Percentiles rank a stretch among this genome's conserved stretches.
These are phyloP conservation scores for Saccopteryx bilineata DNA, from an alignment of 2,113 vertebrate genomes.

Conservation along the genomic window DNA sequence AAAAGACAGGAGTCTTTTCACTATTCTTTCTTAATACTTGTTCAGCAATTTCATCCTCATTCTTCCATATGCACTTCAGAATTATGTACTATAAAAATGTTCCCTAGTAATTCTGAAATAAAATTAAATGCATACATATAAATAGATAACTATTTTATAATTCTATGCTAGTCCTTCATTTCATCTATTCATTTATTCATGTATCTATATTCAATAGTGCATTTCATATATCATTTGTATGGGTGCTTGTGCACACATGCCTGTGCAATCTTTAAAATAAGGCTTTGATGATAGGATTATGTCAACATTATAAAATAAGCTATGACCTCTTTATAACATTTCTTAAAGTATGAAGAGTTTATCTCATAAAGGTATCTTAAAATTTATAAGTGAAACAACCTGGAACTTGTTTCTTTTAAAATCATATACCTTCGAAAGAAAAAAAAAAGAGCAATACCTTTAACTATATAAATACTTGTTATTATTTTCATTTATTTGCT, in stretches of 20 bases:
- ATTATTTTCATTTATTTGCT: constrained; percentile 15
- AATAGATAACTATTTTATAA: not conserved
- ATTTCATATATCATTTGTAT: not conserved
- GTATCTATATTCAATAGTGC: not conserved
- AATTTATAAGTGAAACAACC: not conserved
- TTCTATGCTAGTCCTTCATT: not conserved
- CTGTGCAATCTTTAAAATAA: not conserved
- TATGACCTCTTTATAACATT: not conserved
- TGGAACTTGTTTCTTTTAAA: not conserved
- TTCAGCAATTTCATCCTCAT: not conserved
- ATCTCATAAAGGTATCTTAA: not conserved
- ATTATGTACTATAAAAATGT: not conserved
- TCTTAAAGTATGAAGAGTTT: not conserved
- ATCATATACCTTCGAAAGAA: not conserved
- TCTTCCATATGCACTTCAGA: not conserved
- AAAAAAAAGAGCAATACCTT: too few relatives aligned
- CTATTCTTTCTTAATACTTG: not conserved
- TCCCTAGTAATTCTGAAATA: not conserved
- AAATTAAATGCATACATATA: not conserved
- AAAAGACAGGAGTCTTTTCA: not conserved
- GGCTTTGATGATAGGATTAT: not conserved
- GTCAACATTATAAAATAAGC: not conserved
- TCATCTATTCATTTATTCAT: not conserved
- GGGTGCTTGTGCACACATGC: not conserved
- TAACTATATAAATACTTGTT: not conserved